Percentiles rank a stretch among this genome's conserved stretches.
Conservation (phyloP, 1,140 invertebrate genomes). For the Ceratosolen solmsi region DNA sequence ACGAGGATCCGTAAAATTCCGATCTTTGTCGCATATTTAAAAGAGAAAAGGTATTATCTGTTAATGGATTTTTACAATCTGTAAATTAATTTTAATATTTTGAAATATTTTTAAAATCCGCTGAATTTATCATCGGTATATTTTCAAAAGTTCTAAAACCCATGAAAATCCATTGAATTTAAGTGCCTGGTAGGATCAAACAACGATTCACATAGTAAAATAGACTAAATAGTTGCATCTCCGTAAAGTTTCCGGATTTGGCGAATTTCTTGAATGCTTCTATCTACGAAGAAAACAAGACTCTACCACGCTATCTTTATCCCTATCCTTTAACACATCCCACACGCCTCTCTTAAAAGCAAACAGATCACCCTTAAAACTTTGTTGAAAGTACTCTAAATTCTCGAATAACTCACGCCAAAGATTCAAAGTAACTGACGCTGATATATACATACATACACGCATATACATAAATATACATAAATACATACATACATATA, state of each 20-base stretch:
- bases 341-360: constrained; percentile 26
- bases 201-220: constrained; percentile 35
- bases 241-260: constrained; percentile 38
- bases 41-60: too few species aligned
- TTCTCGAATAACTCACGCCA: neutral
- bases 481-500: too few species aligned
- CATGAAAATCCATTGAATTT: constrained; percentile 29
- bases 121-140: too few species aligned
- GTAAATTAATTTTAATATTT: too few species aligned
- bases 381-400: constrained; percentile 23
- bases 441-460: too few species aligned
- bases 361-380: constrained; percentile 41
- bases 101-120: too few species aligned
- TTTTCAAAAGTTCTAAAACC: too few species aligned
- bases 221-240: constrained; percentile 34
- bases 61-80: too few species aligned
- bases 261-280: constrained; percentile 39
- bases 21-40: too few species aligned
- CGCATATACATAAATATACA: too few species aligned
- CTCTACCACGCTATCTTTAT: neutral
- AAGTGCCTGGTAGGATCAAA: constrained; percentile 33
- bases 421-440: constrained; percentile 14
- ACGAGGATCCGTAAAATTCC: too few species aligned
- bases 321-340: neutral
- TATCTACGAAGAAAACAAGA: constrained; percentile 21